A percentile compares a stretch with the other conserved stretches of the same genome.
These are phyloP conservation scores for Lepus oiostolus DNA, from an alignment of 2,797 vertebrate species.

Conservation along the genomic window DNA sequence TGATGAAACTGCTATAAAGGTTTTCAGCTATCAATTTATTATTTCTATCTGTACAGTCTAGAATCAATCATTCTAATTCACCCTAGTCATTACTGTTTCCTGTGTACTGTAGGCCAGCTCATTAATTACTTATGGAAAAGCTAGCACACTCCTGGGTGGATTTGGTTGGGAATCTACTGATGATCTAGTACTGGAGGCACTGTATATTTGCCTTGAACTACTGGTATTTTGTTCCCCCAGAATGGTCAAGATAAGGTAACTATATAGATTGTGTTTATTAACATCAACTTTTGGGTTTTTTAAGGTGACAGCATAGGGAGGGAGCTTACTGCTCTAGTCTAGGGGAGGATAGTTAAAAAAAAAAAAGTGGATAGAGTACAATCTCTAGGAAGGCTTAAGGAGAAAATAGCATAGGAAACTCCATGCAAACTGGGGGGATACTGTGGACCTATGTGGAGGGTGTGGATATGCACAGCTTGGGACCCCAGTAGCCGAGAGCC, in stretches of 20 bases:
- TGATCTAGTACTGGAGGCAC: background rate
- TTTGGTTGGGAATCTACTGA: background rate
- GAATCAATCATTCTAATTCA: slow-evolving; percentile 56
- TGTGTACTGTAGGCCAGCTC: background rate
- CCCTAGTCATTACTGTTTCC: background rate
- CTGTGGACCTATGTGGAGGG: no score
- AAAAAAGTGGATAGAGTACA: no score
- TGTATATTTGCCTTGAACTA: background rate
- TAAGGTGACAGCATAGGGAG: no score
- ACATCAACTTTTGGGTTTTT: background rate
- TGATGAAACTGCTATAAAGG: background rate
- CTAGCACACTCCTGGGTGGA: background rate
- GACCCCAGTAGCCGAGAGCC: no score
- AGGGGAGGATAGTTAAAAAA: no score
- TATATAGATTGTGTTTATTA: background rate
- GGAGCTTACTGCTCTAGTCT: no score
- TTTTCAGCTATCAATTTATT: background rate
- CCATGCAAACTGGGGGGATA: no score
- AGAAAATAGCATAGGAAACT: no score
- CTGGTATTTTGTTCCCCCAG: background rate
- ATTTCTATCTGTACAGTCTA: background rate
- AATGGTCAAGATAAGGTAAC: background rate
- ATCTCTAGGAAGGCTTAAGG: no score
- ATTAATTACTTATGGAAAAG: background rate
- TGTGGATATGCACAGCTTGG: no score